Evolutionary conservation across 2,797 vertebrate genomes (phyloP).

Genomic region (Florisuga fusca): DNA sequence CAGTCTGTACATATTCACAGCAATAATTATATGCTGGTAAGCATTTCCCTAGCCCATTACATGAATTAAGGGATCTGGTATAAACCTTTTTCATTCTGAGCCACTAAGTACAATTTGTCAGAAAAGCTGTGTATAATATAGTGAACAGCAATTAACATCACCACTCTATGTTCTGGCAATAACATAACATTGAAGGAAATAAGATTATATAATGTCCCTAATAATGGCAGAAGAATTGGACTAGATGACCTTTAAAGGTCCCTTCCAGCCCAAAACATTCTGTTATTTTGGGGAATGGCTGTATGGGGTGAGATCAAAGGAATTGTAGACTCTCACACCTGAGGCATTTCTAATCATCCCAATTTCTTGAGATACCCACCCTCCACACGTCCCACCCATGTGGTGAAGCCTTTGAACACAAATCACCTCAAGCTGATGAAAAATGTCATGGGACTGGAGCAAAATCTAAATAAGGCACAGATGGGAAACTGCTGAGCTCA

Average conservation of each 20-base stretch:
- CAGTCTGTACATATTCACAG: background rate
- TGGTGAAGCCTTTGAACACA: background rate
- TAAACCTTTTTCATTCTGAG: background rate
- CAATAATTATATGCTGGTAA: background rate
- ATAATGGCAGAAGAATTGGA: background rate
- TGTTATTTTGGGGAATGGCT: background rate
- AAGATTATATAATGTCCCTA: background rate
- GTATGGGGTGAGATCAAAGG: background rate
- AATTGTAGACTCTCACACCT: background rate
- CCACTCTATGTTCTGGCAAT: background rate
- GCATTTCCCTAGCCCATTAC: background rate
- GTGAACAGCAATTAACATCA: background rate
- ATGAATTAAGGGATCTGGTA: background rate
- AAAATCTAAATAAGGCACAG: background rate
- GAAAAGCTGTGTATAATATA: background rate
- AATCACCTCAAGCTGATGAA: background rate
- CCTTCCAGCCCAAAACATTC: background rate
- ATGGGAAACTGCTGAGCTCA: background rate
- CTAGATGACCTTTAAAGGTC: background rate
- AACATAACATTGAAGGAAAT: background rate
- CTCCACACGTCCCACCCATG: background rate
- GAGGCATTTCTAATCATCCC: background rate
- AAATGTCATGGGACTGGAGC: background rate
- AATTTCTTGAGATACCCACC: background rate
- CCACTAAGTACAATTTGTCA: background rate